A percentile compares a stretch with the other conserved stretches of the same genome.
Evolutionary conservation across 2,113 vertebrate genomes (phyloP).

Genomic region (Pleuronectes platessa): DNA sequence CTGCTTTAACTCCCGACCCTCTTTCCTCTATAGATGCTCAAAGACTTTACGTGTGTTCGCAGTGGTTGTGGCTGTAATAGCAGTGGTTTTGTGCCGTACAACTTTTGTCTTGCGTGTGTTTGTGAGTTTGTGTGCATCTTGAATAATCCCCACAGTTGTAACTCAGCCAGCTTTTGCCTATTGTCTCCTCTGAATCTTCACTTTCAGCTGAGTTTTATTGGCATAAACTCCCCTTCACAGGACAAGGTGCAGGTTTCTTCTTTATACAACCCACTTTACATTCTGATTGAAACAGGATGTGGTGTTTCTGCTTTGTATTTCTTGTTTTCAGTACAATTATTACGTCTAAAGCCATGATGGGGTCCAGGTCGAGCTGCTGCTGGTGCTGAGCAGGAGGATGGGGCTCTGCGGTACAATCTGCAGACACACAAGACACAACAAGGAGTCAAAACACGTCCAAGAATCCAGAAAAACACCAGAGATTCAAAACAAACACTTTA

Average conservation of each 20-base stretch:
- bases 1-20: background rate
- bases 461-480: too few relatives aligned
- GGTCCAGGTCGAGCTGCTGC: constrained; percentile 29
- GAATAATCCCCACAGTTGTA: constrained; percentile 39
- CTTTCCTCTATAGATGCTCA: constrained; percentile 6
- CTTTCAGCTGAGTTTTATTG: constrained; percentile 43
- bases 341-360: constrained; percentile 11
- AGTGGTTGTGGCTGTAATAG: constrained; percentile 50
- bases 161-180: constrained; percentile 39
- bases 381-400: constrained; percentile 23
- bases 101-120: background rate
- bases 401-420: background rate
- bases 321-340: constrained; percentile 58
- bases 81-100: constrained; percentile 51
- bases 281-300: constrained; percentile 80
- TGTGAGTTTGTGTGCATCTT: background rate
- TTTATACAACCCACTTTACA: constrained; percentile 22
- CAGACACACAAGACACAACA: too few relatives aligned
- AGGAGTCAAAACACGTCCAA: too few relatives aligned
- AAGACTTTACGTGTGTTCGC: background rate
- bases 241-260: constrained; percentile 7
- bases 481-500: too few relatives aligned
- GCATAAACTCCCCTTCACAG: constrained; percentile 70
- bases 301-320: constrained; percentile 61
- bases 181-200: constrained; percentile 42